Evolutionary conservation across 2,797 vertebrate species (phyloP).

Genomic region (Tachyglossus aculeatus): DNA sequence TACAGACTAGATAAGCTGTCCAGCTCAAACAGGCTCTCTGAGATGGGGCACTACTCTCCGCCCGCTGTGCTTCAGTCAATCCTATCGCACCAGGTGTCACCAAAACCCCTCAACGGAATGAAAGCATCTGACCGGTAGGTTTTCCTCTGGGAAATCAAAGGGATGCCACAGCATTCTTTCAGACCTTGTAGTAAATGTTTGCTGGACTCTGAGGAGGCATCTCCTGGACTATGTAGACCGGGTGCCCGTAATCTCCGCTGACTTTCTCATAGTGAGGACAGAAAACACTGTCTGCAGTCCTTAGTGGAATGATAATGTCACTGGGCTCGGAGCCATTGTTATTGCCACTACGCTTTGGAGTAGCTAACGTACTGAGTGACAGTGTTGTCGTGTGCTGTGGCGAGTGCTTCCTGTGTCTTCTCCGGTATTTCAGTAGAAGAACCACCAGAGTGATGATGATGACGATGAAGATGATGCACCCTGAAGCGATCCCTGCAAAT

Average conservation of each 20-base stretch:
- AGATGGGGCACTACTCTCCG: constrained; percentile 62
- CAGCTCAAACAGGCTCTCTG: constrained; percentile 67
- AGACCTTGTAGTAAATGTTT: constrained; percentile 99
- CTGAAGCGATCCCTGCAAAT: constrained; percentile 94
- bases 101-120: constrained; percentile 71
- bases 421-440: constrained; percentile 93
- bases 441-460: constrained; percentile 98
- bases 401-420: constrained; percentile 96
- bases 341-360: constrained; percentile 92
- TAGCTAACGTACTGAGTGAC: constrained; percentile 96
- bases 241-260: constrained; percentile 98
- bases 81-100: constrained; percentile 72
- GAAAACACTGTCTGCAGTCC: constrained; percentile 99
- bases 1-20: constrained; percentile 78
- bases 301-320: constrained; percentile 98
- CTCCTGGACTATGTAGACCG: constrained; percentile 98
- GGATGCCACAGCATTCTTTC: constrained; percentile 74
- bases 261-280: constrained; percentile 99
- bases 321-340: constrained; percentile 98
- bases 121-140: constrained; percentile 76
- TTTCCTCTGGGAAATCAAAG: constrained; percentile 70
- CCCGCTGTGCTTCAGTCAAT: constrained; percentile 69
- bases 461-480: constrained; percentile 96
- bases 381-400: constrained; percentile 92
- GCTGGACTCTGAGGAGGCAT: constrained; percentile 98